Evolutionary conservation across 1,140 invertebrate genomes (phyloP).

Genomic region (Hylaeus volcanicus): DNA sequence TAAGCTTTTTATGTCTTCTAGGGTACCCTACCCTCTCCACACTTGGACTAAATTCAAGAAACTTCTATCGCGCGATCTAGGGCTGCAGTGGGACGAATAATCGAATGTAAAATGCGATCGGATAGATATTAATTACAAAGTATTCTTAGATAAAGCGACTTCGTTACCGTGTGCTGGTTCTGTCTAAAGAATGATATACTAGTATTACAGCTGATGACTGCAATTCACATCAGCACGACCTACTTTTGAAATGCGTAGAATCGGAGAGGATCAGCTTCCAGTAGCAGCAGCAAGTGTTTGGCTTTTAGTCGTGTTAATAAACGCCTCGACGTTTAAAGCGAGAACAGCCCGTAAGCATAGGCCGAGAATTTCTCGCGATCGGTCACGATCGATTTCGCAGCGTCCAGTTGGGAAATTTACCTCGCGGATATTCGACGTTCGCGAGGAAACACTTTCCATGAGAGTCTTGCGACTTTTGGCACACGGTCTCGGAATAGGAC

Average conservation of each 20-base stretch:
- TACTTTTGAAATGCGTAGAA: conserved; percentile 36
- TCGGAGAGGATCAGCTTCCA: conserved; percentile 33
- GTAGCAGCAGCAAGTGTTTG: not conserved
- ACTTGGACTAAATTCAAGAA: not conserved
- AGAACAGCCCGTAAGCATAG: not conserved
- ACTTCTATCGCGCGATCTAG: not conserved
- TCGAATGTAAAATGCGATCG: not conserved
- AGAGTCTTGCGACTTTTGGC: conserved; percentile 32
- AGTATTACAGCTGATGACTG: conserved; percentile 50
- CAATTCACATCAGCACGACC: conserved; percentile 46
- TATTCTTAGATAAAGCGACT: conserved; percentile 25
- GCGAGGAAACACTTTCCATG: conserved; percentile 9
- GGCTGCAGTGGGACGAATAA: not conserved
- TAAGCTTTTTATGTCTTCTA: no score
- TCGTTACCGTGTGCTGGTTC: conserved; percentile 22
- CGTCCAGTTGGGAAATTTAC: not conserved
- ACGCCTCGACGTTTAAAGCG: not conserved
- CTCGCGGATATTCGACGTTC: not conserved
- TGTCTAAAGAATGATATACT: conserved; percentile 28
- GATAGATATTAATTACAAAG: conserved; percentile 33
- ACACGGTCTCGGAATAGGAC: conserved; percentile 37
- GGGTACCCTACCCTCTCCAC: no score
- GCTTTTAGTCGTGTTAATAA: not conserved
- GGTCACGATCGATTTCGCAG: not conserved
- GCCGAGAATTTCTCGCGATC: not conserved